phyloP scores from a whole-genome alignment of 37 sponge, comb jelly and placozoan genomes.

The Dysidea cf. avara region DNA sequence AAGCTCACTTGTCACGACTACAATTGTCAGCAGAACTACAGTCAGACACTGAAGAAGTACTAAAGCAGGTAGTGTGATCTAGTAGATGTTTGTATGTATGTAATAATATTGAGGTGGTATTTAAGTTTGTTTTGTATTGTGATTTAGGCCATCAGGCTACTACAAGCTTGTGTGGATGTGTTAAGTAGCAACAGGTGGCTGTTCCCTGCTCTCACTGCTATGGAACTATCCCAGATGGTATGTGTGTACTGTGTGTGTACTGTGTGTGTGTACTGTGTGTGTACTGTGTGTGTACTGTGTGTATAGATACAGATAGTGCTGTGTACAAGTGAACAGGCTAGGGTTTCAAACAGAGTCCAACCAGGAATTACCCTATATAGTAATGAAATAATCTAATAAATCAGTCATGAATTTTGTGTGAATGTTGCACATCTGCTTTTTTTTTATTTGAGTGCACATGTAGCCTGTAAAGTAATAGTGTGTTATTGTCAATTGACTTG shows the following conservation, averaged over 20 bases:
- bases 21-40: conserved; percentile 95
- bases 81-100: conserved; percentile 13
- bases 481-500: too few relatives aligned
- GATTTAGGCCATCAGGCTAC: conserved; percentile 77
- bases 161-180: conserved; percentile 98
- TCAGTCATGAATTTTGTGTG: too few relatives aligned
- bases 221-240: conserved; percentile 99
- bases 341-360: background rate
- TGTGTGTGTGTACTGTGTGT: too few relatives aligned
- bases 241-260: too few relatives aligned
- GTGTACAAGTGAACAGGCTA: too few relatives aligned
- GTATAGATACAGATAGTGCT: too few relatives aligned
- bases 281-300: too few relatives aligned
- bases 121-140: background rate
- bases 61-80: conserved; percentile 70
- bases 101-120: background rate
- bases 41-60: conserved; percentile 90
- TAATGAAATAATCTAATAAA: background rate
- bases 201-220: conserved; percentile 91
- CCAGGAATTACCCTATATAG: background rate
- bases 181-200: conserved; percentile 98
- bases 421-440: too few relatives aligned
- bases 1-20: conserved; percentile 94
- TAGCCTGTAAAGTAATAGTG: too few relatives aligned
- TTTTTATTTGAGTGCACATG: too few relatives aligned